Conservation (phyloP, 1,140 invertebrate genomes). For the Drosophila equinoxialis region DNA sequence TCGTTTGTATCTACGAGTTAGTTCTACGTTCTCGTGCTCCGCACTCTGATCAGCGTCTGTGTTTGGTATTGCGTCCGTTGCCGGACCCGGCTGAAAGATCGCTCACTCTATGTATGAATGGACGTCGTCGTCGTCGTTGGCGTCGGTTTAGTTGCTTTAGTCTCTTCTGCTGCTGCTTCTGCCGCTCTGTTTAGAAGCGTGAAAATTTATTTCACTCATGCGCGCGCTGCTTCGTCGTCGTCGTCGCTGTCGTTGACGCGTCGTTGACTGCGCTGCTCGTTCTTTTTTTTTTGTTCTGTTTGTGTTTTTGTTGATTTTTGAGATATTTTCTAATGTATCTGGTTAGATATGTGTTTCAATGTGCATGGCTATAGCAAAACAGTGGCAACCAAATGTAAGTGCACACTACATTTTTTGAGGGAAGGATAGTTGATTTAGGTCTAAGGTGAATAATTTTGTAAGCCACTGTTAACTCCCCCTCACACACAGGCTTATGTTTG, state of each 20-base stretch:
- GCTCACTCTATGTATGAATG: conserved; percentile 47
- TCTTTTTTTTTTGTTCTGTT: conserved; percentile 24
- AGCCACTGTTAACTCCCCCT: conserved; percentile 43
- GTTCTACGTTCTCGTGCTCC: conserved; percentile 29
- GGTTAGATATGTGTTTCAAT: conserved; percentile 59
- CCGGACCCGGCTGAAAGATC: conserved; percentile 42
- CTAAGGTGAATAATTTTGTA: conserved; percentile 22
- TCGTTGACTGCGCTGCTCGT: conserved; percentile 19
- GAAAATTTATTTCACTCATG: conserved; percentile 80
- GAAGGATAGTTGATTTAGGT: neutral
- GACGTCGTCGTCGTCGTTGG: conserved; percentile 55
- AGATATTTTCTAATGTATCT: conserved; percentile 81
- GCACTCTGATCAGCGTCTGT: conserved; percentile 57
- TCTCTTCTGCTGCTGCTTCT: conserved; percentile 55
- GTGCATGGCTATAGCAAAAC: conserved; percentile 26
- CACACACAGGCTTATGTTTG: conserved; percentile 13
- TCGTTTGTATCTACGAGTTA: conserved; percentile 46
- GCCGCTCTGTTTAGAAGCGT: conserved; percentile 77
- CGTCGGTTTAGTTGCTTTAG: conserved; percentile 63
- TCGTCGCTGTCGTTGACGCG: neutral
- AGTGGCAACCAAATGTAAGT: conserved; percentile 49
- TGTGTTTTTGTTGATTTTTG: conserved; percentile 74
- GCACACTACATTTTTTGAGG: neutral
- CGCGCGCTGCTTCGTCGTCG: conserved; percentile 45
- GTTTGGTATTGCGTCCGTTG: conserved; percentile 35